phyloP scores from a whole-genome alignment of 2,888 invertebrate species.

The Caenorhabditis sulstoni region DNA sequence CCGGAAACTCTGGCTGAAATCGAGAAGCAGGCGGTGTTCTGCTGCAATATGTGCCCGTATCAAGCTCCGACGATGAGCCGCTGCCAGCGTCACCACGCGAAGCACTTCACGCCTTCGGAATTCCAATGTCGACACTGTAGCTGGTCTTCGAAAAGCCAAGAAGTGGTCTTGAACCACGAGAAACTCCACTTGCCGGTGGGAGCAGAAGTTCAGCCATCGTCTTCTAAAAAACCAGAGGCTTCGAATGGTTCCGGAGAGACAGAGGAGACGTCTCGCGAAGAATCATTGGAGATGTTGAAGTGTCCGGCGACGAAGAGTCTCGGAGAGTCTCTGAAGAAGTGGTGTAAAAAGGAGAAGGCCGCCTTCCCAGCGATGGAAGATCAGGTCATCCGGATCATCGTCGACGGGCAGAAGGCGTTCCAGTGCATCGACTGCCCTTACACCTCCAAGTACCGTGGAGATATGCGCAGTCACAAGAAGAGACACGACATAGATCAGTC shows the following conservation, averaged over 20 bases:
- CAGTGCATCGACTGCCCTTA: conserved; percentile 67
- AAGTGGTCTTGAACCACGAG: conserved; percentile 51
- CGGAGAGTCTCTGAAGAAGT: conserved; percentile 1
- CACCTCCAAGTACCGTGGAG: conserved; percentile 64
- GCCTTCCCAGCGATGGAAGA: conserved; percentile 35
- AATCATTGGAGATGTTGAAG: neutral
- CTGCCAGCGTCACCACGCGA: conserved; percentile 28
- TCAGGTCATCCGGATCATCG: conserved; percentile 15
- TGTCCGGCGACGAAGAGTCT: neutral
- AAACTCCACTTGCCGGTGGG: conserved; percentile 43
- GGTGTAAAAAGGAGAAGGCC: conserved; percentile 9
- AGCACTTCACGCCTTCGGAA: conserved; percentile 22
- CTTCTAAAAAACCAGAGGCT: neutral
- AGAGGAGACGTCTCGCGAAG: neutral
- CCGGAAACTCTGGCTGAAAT: neutral
- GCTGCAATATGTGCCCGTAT: conserved; percentile 51
- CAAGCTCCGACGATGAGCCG: conserved; percentile 32
- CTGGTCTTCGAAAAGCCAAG: conserved; percentile 54
- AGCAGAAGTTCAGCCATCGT: neutral
- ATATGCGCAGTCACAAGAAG: conserved; percentile 60
- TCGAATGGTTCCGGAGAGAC: neutral
- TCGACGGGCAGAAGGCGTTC: conserved; percentile 39
- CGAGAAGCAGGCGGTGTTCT: conserved; percentile 4
- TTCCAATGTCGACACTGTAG: conserved; percentile 57
- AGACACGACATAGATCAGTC: conserved; percentile 52